A percentile compares a stretch with the other conserved stretches of the same genome.
phyloP scores from a whole-genome alignment of 2,113 vertebrate genomes.

The Oxygymnocypris stewartii region DNA sequence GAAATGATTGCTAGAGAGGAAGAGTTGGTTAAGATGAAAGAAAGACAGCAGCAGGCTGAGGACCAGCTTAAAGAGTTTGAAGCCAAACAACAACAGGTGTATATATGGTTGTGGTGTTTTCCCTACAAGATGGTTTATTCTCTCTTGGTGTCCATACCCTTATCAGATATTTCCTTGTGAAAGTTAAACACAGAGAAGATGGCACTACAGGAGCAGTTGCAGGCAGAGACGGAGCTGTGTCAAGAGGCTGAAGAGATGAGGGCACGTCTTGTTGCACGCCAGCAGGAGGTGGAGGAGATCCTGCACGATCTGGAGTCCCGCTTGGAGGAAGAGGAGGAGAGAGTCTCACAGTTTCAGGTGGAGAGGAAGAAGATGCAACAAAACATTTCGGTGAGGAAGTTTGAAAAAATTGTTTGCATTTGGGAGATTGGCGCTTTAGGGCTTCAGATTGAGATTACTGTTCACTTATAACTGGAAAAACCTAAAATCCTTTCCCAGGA shows the following conservation, averaged over 20 bases:
- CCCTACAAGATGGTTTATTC: not conserved
- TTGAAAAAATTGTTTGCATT: not conserved
- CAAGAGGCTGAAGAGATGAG: conserved; percentile 88
- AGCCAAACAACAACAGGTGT: conserved; percentile 79
- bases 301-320: conserved; percentile 86
- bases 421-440: too few relatives aligned
- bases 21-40: conserved; percentile 82
- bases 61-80: conserved; percentile 80
- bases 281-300: conserved; percentile 87
- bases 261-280: conserved; percentile 80
- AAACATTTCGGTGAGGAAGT: conserved; percentile 78
- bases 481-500: conserved; percentile 72
- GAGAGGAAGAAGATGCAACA: conserved; percentile 92
- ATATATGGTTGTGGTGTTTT: not conserved
- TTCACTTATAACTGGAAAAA: not conserved
- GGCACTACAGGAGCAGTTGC: conserved; percentile 87
- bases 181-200: conserved; percentile 83
- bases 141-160: not conserved
- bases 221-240: conserved; percentile 85
- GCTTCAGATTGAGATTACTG: too few relatives aligned
- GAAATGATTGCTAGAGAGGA: conserved; percentile 85
- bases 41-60: conserved; percentile 80
- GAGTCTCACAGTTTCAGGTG: conserved; percentile 78
- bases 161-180: not conserved
- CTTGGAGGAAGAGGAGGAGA: conserved; percentile 86